A percentile compares a stretch with the other conserved stretches of the same genome.
These are phyloP conservation scores for Ailurus styani DNA, from an alignment of 2,113 vertebrate genomes.

Conservation along the genomic window DNA sequence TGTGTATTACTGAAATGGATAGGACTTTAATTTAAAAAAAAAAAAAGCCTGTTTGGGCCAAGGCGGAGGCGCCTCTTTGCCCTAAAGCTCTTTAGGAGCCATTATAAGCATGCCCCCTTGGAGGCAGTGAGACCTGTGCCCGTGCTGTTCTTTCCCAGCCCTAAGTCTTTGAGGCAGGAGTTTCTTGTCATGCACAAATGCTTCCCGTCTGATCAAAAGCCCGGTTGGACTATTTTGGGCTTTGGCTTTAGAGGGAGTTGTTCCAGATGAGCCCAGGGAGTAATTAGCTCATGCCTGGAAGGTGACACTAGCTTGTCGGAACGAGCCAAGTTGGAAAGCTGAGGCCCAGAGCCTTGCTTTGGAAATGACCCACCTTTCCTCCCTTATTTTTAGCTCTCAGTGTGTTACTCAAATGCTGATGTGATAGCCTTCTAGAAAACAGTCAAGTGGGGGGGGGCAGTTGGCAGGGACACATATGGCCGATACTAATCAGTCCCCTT, in stretches of 20 bases:
- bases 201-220: conserved; percentile 53
- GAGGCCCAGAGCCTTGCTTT: conserved; percentile 40
- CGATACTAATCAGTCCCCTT: not conserved
- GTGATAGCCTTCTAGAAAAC: conserved; percentile 31
- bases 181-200: conserved; percentile 55
- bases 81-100: not conserved
- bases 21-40: not conserved
- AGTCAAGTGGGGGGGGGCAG: conserved; percentile 5
- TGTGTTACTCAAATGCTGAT: conserved; percentile 18
- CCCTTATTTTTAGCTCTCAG: conserved; percentile 33
- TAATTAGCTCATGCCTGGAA: conserved; percentile 70
- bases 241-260: conserved; percentile 56
- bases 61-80: not conserved
- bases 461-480: not conserved
- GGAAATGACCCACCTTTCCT: conserved; percentile 56
- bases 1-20: not conserved
- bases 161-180: conserved; percentile 43
- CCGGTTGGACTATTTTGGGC: conserved; percentile 55
- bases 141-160: conserved; percentile 7
- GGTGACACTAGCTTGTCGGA: conserved; percentile 64
- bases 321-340: conserved; percentile 68
- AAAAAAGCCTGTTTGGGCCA: not conserved
- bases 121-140: not conserved
- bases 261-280: conserved; percentile 62
- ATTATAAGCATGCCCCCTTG: not conserved